A percentile compares a stretch with the other conserved stretches of the same genome.
Evolutionary conservation across 2,113 vertebrate species (phyloP).

Genomic region (Caranx melampygus): DNA sequence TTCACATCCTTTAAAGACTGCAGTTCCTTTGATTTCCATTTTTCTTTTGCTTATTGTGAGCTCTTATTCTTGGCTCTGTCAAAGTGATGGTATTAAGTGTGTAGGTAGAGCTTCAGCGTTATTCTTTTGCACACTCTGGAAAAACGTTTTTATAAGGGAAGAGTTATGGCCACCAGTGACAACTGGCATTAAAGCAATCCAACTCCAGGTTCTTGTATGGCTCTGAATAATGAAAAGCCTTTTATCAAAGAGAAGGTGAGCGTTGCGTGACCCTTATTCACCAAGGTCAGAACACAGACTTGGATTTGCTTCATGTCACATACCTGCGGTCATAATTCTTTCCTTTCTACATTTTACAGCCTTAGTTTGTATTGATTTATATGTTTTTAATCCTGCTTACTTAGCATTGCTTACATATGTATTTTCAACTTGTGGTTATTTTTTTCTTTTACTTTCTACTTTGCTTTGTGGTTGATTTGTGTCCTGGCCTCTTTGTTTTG

Average conservation of each 20-base stretch:
- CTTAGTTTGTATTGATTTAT: conserved; percentile 39
- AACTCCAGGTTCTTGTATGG: not conserved
- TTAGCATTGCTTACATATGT: conserved; percentile 48
- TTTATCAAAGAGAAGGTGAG: not conserved
- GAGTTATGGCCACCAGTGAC: not conserved
- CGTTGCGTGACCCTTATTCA: not conserved
- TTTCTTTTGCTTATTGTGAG: not conserved
- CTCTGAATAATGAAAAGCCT: conserved; percentile 2
- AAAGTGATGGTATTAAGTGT: not conserved
- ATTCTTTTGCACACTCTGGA: not conserved
- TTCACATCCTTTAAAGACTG: not conserved
- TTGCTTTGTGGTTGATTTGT: conserved; percentile 81
- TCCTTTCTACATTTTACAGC: conserved; percentile 18
- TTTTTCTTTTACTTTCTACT: conserved; percentile 57
- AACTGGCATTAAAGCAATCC: not conserved
- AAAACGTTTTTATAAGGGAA: not conserved
- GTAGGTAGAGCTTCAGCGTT: not conserved
- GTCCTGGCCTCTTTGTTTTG: conserved; percentile 99
- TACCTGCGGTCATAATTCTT: not conserved
- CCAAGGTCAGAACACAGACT: not conserved
- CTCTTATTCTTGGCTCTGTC: not conserved
- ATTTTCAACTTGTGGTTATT: conserved; percentile 59
- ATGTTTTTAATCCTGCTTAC: conserved; percentile 36
- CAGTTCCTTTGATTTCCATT: not conserved
- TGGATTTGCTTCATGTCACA: not conserved